Percentiles rank a stretch among this genome's conserved stretches.
Conservation (phyloP, 2,113 vertebrate species). For the Ochotona curzoniae region DNA sequence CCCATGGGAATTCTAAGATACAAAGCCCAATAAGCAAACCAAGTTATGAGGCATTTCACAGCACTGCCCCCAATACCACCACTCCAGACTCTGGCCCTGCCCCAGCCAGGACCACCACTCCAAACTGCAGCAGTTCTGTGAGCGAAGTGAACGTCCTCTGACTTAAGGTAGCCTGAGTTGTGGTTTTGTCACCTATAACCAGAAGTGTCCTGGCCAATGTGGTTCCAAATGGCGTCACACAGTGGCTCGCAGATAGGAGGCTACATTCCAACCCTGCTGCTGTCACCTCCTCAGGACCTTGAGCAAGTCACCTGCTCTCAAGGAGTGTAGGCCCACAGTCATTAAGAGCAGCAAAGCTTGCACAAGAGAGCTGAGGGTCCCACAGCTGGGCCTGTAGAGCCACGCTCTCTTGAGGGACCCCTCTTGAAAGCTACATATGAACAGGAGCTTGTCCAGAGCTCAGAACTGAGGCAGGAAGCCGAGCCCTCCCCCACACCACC, state of each 20-base stretch:
- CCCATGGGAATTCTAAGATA: slow-evolving; percentile 29
- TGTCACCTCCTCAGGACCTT: slow-evolving; percentile 32
- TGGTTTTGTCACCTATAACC: not conserved
- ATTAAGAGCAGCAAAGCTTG: slow-evolving; percentile 21
- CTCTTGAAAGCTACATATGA: not conserved
- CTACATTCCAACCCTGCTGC: not conserved
- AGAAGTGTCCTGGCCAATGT: not conserved
- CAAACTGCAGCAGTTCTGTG: not conserved
- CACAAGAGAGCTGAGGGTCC: not conserved
- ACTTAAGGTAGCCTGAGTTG: not conserved
- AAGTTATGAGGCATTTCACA: not conserved
- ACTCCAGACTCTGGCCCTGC: not conserved
- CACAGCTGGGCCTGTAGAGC: not conserved
- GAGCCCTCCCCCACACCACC: not conserved
- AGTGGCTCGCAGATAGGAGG: not conserved
- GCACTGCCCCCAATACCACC: not conserved
- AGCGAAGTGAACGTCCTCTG: not conserved
- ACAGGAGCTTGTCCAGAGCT: not conserved
- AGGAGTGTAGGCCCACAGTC: slow-evolving; percentile 13
- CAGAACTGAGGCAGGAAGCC: not conserved
- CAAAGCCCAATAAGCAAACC: not conserved
- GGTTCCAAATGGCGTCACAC: not conserved
- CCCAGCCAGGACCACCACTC: not conserved
- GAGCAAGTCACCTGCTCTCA: slow-evolving; percentile 64
- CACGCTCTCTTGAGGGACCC: not conserved